Conservation (phyloP, 1,140 invertebrate species). For the Nephila pilipes region DNA sequence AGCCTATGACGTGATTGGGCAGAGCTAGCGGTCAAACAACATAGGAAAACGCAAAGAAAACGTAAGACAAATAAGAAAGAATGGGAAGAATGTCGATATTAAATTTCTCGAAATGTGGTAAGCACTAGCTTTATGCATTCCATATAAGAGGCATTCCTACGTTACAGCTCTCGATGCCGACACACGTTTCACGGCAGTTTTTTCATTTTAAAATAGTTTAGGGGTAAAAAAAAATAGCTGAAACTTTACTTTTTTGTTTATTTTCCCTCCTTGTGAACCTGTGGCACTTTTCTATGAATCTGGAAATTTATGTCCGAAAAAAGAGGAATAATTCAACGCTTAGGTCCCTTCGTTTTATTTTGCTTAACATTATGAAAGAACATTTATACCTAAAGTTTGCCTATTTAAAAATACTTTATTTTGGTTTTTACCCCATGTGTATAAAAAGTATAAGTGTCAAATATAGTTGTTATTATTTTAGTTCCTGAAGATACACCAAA, state of each 20-base stretch:
- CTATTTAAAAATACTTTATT: no score
- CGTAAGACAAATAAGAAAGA: background rate
- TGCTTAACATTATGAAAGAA: no score
- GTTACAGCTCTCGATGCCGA: background rate
- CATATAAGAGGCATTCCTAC: background rate
- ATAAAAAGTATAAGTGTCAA: no score
- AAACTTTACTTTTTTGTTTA: background rate
- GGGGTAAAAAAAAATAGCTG: background rate
- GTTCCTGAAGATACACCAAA: no score
- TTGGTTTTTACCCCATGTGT: no score
- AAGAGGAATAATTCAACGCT: no score
- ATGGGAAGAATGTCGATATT: constrained; percentile 40
- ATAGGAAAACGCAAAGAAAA: constrained; percentile 17
- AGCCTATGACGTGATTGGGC: constrained; percentile 6
- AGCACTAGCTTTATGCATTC: constrained; percentile 26
- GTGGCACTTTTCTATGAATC: background rate
- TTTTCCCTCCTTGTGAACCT: background rate
- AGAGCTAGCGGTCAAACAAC: background rate
- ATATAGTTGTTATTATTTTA: no score
- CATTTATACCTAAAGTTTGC: no score
- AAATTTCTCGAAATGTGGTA: constrained; percentile 27
- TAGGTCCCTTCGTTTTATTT: no score
- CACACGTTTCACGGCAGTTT: background rate
- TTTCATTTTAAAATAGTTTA: constrained; percentile 3
- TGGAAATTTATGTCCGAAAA: background rate